Evolutionary conservation across 2,888 invertebrate species (phyloP).

Genomic region (Deroplatys truncata): DNA sequence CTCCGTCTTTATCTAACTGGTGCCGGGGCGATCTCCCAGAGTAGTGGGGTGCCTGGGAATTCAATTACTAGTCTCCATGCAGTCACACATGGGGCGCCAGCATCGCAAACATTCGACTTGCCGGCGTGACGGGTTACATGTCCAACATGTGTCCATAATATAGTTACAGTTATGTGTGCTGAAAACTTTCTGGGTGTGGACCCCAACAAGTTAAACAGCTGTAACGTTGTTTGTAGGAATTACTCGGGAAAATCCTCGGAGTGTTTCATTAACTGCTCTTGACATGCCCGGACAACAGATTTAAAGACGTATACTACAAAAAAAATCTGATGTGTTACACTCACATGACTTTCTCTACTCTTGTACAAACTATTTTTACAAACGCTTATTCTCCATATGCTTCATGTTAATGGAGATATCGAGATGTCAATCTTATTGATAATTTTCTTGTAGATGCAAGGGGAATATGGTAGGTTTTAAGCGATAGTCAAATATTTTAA

Average conservation of each 20-base stretch:
- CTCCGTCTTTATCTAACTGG: neutral
- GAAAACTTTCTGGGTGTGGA: neutral
- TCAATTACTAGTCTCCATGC: neutral
- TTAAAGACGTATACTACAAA: too few relatives aligned
- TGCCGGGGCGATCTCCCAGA: neutral
- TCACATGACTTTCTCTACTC: too few relatives aligned
- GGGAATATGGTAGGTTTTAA: too few relatives aligned
- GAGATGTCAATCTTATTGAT: too few relatives aligned
- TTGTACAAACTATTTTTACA: too few relatives aligned
- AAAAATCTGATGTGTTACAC: too few relatives aligned
- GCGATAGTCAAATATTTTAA: too few relatives aligned
- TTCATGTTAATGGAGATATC: too few relatives aligned
- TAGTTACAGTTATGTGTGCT: neutral
- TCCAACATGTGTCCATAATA: neutral
- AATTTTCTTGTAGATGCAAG: too few relatives aligned
- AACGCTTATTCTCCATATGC: too few relatives aligned
- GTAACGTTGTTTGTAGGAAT: neutral
- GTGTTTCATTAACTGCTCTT: neutral
- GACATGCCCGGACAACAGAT: too few relatives aligned
- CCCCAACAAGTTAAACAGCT: neutral
- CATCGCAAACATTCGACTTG: neutral
- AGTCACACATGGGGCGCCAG: neutral
- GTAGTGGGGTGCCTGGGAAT: neutral
- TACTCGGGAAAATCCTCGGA: neutral
- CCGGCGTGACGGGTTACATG: neutral